Conservation (phyloP, 2,888 invertebrate genomes). For the Aethes cnicana region DNA sequence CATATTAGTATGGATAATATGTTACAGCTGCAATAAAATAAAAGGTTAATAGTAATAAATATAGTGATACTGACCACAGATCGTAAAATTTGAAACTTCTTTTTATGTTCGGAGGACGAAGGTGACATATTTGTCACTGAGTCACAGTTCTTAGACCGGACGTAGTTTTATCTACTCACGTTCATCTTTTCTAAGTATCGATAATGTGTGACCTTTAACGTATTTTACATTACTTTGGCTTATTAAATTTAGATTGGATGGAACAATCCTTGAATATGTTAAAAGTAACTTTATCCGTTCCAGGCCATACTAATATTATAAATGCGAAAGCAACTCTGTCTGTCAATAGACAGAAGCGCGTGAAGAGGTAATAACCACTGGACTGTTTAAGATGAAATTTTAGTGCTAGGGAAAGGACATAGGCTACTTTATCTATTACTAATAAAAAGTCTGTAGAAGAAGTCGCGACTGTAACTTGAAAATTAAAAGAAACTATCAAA, state of each 20-base stretch:
- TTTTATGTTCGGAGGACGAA: constrained; percentile 17
- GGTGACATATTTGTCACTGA: constrained; percentile 33
- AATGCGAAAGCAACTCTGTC: no score
- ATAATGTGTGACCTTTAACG: background rate
- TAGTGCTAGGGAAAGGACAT: no score
- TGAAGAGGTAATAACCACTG: no score
- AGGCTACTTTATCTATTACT: no score
- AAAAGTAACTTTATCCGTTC: no score
- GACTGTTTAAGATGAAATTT: no score
- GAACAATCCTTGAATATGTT: no score
- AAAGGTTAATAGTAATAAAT: constrained; percentile 50
- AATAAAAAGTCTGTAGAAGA: no score
- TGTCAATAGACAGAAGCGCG: no score
- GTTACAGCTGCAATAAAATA: constrained; percentile 45
- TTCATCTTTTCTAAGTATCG: constrained; percentile 6
- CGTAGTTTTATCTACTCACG: background rate
- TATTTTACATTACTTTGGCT: background rate
- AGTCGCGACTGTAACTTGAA: no score
- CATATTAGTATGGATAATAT: constrained; percentile 34
- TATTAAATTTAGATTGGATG: background rate
- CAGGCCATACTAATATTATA: no score
- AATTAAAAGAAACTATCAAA: no score
- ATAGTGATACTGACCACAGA: constrained; percentile 50
- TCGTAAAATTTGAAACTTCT: constrained; percentile 60
- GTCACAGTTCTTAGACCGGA: constrained; percentile 21